A percentile compares a stretch with the other conserved stretches of the same genome.
Evolutionary conservation across 64 coral and sea anemone species (phyloP).

Genomic region (Montipora cactus): DNA sequence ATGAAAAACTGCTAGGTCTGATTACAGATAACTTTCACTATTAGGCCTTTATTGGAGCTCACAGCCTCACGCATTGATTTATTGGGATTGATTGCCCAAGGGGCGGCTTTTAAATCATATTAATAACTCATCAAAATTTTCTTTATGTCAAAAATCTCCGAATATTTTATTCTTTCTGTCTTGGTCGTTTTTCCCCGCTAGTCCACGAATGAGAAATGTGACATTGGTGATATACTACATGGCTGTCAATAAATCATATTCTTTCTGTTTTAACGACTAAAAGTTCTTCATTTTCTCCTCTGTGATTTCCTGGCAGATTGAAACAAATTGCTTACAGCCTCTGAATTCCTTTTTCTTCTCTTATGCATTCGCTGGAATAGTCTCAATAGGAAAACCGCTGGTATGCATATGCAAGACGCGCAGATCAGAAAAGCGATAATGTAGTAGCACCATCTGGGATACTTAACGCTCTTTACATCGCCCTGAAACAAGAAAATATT

Average conservation of each 20-base stretch:
- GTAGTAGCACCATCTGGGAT: constrained; percentile 55
- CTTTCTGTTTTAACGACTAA: background rate
- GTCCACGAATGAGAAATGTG: background rate
- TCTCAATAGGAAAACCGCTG: constrained; percentile 57
- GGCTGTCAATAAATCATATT: background rate
- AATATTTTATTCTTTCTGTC: too few relatives aligned
- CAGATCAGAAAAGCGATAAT: constrained; percentile 67
- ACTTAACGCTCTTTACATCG: constrained; percentile 7
- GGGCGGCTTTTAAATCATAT: too few relatives aligned
- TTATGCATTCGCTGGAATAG: constrained; percentile 5
- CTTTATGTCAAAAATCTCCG: too few relatives aligned
- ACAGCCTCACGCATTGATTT: too few relatives aligned
- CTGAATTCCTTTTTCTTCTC: constrained; percentile 20
- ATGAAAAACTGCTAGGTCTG: too few relatives aligned
- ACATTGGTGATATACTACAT: background rate
- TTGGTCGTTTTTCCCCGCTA: too few relatives aligned
- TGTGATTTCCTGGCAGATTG: constrained; percentile 12
- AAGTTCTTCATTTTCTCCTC: background rate
- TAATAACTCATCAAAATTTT: too few relatives aligned
- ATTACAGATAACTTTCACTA: too few relatives aligned
- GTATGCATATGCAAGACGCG: constrained; percentile 68
- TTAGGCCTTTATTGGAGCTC: too few relatives aligned
- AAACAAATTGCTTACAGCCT: constrained; percentile 21
- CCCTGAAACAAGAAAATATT: constrained; percentile 25
- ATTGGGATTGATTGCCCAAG: too few relatives aligned